phyloP scores from a whole-genome alignment of 2,797 vertebrate genomes.

The Spizella passerina region DNA sequence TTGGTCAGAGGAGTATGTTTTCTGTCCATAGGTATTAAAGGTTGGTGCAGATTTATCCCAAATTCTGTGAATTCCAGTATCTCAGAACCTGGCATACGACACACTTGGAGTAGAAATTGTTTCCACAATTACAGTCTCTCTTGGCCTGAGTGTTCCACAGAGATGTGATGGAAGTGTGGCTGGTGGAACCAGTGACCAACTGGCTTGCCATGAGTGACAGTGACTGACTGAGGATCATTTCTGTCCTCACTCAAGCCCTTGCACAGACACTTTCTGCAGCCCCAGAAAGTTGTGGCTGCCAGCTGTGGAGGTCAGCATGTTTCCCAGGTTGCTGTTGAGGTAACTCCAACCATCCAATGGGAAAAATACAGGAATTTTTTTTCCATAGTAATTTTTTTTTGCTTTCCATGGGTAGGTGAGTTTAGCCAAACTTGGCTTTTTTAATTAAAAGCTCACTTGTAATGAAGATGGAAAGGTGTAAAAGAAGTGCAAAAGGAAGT shows the following conservation, averaged over 20 bases:
- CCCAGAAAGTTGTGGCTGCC: neutral
- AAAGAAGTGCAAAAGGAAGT: neutral
- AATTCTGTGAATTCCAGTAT: neutral
- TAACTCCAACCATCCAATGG: neutral
- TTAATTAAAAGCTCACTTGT: neutral
- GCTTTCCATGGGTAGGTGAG: neutral
- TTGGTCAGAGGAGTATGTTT: neutral
- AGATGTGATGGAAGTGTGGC: conserved; percentile 57
- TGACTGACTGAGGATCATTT: conserved; percentile 81
- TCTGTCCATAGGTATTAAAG: neutral
- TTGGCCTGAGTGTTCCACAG: neutral
- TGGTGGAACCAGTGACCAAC: conserved; percentile 79
- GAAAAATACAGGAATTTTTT: neutral
- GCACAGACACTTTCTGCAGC: neutral
- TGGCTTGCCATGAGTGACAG: conserved; percentile 81
- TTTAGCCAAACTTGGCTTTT: neutral
- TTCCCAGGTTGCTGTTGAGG: conserved; percentile 8
- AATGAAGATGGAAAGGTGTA: neutral
- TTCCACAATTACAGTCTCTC: neutral
- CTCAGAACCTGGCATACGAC: neutral
- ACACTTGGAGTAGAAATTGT: neutral
- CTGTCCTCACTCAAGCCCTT: conserved; percentile 67
- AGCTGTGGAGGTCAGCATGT: conserved; percentile 40
- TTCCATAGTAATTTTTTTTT: neutral
- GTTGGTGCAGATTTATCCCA: neutral